These are phyloP conservation scores for Heteromormyrus szaboi DNA, from an alignment of 2,797 vertebrate genomes.

Conservation along the genomic window DNA sequence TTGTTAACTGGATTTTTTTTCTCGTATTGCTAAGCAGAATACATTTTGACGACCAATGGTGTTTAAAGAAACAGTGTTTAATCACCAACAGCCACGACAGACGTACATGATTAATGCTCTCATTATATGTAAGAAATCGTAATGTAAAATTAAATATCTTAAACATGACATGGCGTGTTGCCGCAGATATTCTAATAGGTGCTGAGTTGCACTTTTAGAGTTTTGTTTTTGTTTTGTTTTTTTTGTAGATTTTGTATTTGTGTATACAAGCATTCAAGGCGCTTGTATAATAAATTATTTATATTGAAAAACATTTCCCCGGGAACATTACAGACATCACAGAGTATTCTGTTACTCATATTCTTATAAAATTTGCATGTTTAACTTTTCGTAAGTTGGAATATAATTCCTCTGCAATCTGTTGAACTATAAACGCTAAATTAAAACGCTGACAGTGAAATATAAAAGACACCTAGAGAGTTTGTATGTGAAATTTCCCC, in stretches of 20 bases:
- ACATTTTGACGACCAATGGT: slow-evolving; percentile 81
- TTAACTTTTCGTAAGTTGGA: not conserved
- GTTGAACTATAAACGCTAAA: not conserved
- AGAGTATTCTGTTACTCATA: not conserved
- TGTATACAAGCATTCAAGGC: not conserved
- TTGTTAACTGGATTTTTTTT: slow-evolving; percentile 87
- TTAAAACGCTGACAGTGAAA: not conserved
- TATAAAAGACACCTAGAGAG: not conserved
- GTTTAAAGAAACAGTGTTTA: slow-evolving; percentile 76
- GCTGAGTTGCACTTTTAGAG: not conserved
- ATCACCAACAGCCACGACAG: slow-evolving; percentile 61
- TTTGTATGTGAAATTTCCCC: not conserved
- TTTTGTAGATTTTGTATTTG: not conserved
- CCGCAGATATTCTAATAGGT: not conserved
- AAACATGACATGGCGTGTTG: not conserved
- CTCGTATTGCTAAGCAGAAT: slow-evolving; percentile 88
- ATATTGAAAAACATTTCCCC: not conserved
- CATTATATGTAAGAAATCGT: not conserved
- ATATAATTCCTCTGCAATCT: not conserved
- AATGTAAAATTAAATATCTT: not conserved
- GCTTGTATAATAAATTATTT: not conserved
- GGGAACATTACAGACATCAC: not conserved
- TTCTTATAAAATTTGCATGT: not conserved
- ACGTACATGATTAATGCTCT: not conserved
- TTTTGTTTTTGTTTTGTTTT: too few species aligned